phyloP scores from a whole-genome alignment of 1,140 invertebrate species.

The Eufriesea mexicana region DNA sequence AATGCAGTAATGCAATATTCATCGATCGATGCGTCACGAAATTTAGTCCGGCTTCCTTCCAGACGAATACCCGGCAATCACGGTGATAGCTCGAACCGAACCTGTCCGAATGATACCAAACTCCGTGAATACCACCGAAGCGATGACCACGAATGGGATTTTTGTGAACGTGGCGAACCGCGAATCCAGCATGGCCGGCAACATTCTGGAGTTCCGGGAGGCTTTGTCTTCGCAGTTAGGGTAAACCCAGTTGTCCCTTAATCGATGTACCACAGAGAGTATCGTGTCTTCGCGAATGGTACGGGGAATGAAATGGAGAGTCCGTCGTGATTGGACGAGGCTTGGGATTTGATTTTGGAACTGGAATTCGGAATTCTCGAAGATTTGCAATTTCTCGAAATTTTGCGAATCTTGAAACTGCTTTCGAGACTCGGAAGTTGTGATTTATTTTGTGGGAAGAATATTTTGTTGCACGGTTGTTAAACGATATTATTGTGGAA shows the following conservation, averaged over 20 bases:
- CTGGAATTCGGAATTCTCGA: no score
- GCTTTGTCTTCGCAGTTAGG: constrained; percentile 16
- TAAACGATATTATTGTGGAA: no score
- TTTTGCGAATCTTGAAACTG: no score
- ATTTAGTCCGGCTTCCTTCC: constrained; percentile 36
- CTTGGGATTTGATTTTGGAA: no score
- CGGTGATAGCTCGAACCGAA: constrained; percentile 12
- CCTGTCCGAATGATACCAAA: constrained; percentile 30
- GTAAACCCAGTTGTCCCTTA: constrained; percentile 13
- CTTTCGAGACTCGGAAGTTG: no score
- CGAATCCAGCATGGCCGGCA: background rate
- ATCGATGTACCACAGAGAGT: no score
- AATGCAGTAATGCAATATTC: constrained; percentile 9
- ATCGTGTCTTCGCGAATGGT: no score
- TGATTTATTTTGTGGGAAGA: no score
- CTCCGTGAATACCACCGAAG: constrained; percentile 56
- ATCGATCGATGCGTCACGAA: constrained; percentile 21
- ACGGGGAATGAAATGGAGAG: no score
- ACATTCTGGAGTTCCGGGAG: constrained; percentile 31
- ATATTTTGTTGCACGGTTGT: no score
- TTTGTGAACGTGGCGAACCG: constrained; percentile 22
- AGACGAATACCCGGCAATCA: constrained; percentile 43
- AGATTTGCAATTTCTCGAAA: no score
- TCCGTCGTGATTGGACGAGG: no score
- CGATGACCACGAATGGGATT: constrained; percentile 28